These are phyloP conservation scores for Chionomys nivalis DNA, from an alignment of 2,113 vertebrate species.

Conservation along the genomic window DNA sequence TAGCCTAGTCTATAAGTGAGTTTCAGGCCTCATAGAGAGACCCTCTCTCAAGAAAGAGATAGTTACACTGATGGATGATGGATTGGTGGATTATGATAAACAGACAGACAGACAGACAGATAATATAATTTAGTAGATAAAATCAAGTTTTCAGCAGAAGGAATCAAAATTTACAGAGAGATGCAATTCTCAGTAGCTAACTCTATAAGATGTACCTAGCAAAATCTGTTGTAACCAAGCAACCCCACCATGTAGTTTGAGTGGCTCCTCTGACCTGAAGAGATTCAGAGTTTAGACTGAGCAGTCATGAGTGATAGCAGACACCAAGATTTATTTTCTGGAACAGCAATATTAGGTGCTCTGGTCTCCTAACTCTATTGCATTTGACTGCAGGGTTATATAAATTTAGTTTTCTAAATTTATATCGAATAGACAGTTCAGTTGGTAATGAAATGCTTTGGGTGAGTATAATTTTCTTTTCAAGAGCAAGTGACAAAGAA, in stretches of 20 bases:
- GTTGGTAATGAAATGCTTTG: slow-evolving; percentile 71
- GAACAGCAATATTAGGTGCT: neutral
- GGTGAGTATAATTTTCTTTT: slow-evolving; percentile 75
- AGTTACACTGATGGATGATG: neutral
- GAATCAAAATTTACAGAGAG: neutral
- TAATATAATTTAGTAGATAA: neutral
- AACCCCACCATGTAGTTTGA: neutral
- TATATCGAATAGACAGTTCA: slow-evolving; percentile 63
- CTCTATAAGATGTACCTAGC: neutral
- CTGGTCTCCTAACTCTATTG: neutral
- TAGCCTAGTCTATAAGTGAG: neutral
- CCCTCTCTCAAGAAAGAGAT: neutral
- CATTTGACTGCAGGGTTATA: slow-evolving; percentile 30
- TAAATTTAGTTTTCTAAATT: slow-evolving; percentile 70
- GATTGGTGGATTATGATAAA: neutral
- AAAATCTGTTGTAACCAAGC: neutral
- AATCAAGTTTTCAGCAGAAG: neutral
- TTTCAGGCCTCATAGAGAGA: neutral
- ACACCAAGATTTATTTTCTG: neutral
- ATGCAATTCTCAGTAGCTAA: neutral
- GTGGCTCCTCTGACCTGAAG: neutral
- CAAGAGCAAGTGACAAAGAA: slow-evolving; percentile 74
- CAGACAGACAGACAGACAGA: neutral
- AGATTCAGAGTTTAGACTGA: neutral
- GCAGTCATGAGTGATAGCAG: neutral